phyloP scores from a whole-genome alignment of 1,140 invertebrate species.

The Trichoplusia ni region DNA sequence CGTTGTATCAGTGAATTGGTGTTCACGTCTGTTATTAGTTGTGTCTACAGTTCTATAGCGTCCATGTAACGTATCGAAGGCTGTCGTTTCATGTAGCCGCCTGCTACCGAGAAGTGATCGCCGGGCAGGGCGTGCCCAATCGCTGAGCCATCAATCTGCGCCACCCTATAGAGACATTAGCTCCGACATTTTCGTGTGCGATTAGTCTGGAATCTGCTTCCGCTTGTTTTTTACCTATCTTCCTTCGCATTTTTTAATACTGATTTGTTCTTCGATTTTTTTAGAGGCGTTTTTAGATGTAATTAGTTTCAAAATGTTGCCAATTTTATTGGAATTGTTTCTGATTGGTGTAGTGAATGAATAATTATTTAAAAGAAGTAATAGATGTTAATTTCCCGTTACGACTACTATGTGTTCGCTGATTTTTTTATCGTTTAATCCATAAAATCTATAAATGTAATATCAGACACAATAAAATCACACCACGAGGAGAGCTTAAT shows the following conservation, averaged over 20 bases:
- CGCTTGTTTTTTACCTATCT: constrained; percentile 43
- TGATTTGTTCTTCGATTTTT: constrained; percentile 18
- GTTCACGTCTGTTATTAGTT: background rate
- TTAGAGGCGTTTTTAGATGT: constrained; percentile 13
- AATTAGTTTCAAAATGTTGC: background rate
- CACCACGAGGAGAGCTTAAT: constrained; percentile 16
- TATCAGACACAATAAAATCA: background rate
- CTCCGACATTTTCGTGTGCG: constrained; percentile 44
- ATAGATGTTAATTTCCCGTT: too few relatives aligned
- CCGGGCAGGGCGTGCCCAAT: constrained; percentile 55
- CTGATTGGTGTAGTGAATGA: too few relatives aligned
- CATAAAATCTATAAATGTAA: background rate
- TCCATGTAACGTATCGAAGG: constrained; percentile 20
- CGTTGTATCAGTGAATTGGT: background rate
- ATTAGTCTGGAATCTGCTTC: constrained; percentile 53
- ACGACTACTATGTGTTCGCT: too few relatives aligned
- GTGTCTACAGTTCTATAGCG: constrained; percentile 18
- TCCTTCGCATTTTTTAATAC: constrained; percentile 21
- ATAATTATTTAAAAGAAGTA: too few relatives aligned
- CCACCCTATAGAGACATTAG: constrained; percentile 62
- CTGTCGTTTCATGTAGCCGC: constrained; percentile 49
- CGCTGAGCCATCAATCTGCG: constrained; percentile 58
- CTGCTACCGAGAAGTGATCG: constrained; percentile 49
- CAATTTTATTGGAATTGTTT: background rate
- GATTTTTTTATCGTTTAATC: too few relatives aligned